These are phyloP conservation scores for Lepidurus couesii DNA, from an alignment of 1,140 invertebrate species.

Conservation along the genomic window DNA sequence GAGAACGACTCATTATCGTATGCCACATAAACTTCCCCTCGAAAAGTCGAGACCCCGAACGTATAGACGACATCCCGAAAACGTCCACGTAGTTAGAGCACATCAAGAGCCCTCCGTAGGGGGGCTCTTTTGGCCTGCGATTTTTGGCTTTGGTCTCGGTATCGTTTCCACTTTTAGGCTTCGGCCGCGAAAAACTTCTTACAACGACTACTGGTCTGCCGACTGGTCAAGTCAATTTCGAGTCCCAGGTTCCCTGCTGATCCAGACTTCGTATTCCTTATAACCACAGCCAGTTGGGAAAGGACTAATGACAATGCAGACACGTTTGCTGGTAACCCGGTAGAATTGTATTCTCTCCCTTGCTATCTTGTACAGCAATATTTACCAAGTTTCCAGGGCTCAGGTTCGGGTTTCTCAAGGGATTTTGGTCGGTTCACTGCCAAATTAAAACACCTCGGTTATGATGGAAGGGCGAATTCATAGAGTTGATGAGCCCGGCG, in stretches of 20 bases:
- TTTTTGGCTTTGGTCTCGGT: not conserved
- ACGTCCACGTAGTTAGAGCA: constrained; percentile 1
- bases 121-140: constrained; percentile 1
- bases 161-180: not conserved
- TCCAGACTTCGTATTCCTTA: not conserved
- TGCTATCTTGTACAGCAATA: not conserved
- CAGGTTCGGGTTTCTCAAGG: not conserved
- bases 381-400: not conserved
- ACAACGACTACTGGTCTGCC: constrained; percentile 12
- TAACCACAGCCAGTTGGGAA: not conserved
- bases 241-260: constrained; percentile 12
- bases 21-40: not conserved
- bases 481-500: not conserved
- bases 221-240: not conserved
- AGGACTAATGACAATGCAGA: not conserved
- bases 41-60: not conserved
- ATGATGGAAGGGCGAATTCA: not conserved
- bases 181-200: not conserved
- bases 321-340: not conserved
- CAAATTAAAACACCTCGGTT: not conserved
- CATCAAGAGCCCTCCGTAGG: constrained; percentile 14
- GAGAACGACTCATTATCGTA: constrained; percentile 16
- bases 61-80: not conserved
- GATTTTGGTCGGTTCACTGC: not conserved
- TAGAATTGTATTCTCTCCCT: not conserved